A percentile compares a stretch with the other conserved stretches of the same genome.
Conservation (phyloP, 2,797 vertebrate species). For the Schizothorax lantsangensis region DNA sequence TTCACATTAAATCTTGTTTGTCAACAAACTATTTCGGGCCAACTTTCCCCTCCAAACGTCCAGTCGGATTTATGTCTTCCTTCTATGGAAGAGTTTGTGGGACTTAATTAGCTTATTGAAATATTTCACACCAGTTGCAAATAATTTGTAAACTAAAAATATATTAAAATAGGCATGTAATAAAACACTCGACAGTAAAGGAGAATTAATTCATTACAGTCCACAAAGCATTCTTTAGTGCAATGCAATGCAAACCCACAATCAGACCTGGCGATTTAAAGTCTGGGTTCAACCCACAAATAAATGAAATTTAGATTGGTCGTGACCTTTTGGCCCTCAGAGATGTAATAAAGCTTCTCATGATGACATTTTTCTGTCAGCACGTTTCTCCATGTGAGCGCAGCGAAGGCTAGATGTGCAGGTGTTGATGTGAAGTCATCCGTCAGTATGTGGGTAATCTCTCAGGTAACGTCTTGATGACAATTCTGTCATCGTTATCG, state of each 20-base stretch:
- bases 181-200: slow-evolving; percentile 36
- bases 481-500: not conserved
- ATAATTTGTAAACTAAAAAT: not conserved
- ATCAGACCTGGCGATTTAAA: slow-evolving; percentile 42
- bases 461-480: slow-evolving; percentile 30
- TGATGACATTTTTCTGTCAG: slow-evolving; percentile 70
- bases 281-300: not conserved
- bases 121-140: not conserved
- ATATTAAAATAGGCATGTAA: slow-evolving; percentile 19
- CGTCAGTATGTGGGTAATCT: slow-evolving; percentile 17
- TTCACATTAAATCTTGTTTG: slow-evolving; percentile 71
- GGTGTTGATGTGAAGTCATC: slow-evolving; percentile 55
- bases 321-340: slow-evolving; percentile 53
- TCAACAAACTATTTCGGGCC: slow-evolving; percentile 75
- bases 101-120: slow-evolving; percentile 25
- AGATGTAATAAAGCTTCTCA: slow-evolving; percentile 63
- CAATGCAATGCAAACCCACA: slow-evolving; percentile 4
- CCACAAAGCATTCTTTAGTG: not conserved
- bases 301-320: slow-evolving; percentile 46
- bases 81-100: not conserved
- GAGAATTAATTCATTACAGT: slow-evolving; percentile 24
- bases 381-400: slow-evolving; percentile 64
- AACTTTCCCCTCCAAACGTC: slow-evolving; percentile 58
- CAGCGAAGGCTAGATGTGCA: slow-evolving; percentile 56
- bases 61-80: slow-evolving; percentile 57